These are phyloP conservation scores for Myotis brandtii DNA, from an alignment of 2,113 vertebrate genomes.

Conservation along the genomic window DNA sequence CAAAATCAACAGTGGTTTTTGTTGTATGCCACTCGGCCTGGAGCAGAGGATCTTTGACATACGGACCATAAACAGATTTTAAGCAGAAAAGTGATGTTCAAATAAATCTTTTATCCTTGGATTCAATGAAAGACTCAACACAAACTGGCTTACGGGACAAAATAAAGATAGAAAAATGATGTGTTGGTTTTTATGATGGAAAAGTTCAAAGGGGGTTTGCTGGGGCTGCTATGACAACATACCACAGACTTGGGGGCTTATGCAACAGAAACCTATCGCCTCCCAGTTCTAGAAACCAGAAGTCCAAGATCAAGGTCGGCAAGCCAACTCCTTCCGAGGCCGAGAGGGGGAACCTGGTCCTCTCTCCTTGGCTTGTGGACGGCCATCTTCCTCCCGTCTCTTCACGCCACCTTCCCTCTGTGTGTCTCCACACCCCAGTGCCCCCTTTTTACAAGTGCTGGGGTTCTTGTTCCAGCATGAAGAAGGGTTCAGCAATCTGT, in stretches of 20 bases:
- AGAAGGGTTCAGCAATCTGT: no score
- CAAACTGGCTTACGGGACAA: not conserved
- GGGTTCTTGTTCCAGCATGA: no score
- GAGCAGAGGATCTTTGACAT: no score
- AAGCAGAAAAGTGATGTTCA: not conserved
- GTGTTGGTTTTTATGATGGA: not conserved
- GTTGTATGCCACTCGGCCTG: not conserved
- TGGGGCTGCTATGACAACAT: accelerated
- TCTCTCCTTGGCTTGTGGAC: accelerated
- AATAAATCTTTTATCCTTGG: not conserved
- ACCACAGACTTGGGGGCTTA: accelerated
- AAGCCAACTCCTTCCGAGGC: accelerated
- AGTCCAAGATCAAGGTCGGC: not conserved
- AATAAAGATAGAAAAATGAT: accelerated
- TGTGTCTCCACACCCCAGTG: accelerated
- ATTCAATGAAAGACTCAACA: not conserved
- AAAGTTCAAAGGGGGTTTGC: not conserved
- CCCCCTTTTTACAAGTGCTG: not conserved
- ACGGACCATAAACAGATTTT: not conserved
- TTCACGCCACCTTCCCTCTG: accelerated
- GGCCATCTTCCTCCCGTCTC: accelerated
- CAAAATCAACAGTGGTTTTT: not conserved
- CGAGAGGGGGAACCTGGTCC: not conserved
- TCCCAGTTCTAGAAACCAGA: not conserved
- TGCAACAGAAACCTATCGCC: accelerated